Base-by-base conservation (phyloP, 2,797 vertebrate species). In the Lycodopsis pacificus region DNA sequence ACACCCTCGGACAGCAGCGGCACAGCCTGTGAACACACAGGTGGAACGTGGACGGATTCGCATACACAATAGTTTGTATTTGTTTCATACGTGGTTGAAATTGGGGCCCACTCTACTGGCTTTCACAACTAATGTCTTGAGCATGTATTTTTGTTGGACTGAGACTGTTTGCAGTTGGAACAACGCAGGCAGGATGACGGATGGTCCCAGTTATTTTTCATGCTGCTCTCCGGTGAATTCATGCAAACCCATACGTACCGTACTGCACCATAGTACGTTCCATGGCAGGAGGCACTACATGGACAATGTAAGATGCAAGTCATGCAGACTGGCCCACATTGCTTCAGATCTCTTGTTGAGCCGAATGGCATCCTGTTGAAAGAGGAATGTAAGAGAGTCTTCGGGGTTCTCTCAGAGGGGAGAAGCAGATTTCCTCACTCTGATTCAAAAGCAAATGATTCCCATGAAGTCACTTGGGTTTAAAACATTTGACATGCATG, bases 61-160 rank as follows among this genome's bases (percentile, higher is more conserved):
- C 32, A 65, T 3, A 10, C 69, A 48, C 14, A n/a, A 66, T 22
- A 25, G 20, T 56, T 74, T 57, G 0, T 7, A 54, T 69, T 77
- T 69, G 32, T 73, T 71, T 78, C 32, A 42, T 36, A 5, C 34
- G 61, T 17, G 59, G 62, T 56, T 63, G 14, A 61, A 63, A 48
- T 58, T 67, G 4, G 4, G 49, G 71, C 40, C 58, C 34, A 15
- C 44, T 4, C 44, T 30, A 7, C 40, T 32, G 48, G 1, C 67
- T 86, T 75, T 65, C 65, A 62, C 62, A 20, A 49, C 51, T 74
- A 72, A 78, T 65, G 65, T 80, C 62, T 75, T 46, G 17, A 68
- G 46, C 30, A 27, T 73, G 68, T 86, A 49, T 86, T 91, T 85
- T 54, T 51, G 58, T 87, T 86, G 73, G 88, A 72, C 6, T 0